Conservation (phyloP, 2,888 invertebrate species). For the Petrophora chlorosata region DNA sequence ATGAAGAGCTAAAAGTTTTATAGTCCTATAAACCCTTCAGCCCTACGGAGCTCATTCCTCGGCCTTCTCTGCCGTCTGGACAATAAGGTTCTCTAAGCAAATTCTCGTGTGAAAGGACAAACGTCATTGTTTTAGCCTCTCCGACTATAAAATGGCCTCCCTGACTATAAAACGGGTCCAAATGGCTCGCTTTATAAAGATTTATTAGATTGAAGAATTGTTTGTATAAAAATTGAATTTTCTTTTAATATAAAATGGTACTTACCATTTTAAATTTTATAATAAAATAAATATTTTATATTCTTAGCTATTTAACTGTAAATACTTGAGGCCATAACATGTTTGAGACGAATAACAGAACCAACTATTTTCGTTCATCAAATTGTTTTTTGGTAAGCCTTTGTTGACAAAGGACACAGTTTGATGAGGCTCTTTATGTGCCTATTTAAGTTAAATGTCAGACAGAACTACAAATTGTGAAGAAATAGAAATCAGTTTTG, state of each 20-base stretch:
- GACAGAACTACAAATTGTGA: too few species aligned
- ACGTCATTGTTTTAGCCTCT: conserved; percentile 8
- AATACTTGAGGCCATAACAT: too few species aligned
- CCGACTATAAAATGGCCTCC: neutral
- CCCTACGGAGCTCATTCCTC: neutral
- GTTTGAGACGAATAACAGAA: too few species aligned
- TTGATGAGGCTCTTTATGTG: too few species aligned
- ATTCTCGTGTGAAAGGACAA: conserved; percentile 8
- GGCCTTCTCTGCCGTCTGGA: conserved; percentile 5
- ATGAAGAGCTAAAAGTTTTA: conserved; percentile 25
- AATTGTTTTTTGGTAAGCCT: too few species aligned
- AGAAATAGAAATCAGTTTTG: too few species aligned
- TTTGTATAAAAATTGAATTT: conserved; percentile 1
- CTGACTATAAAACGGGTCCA: neutral
- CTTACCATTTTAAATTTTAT: too few species aligned
- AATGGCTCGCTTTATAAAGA: conserved; percentile 1
- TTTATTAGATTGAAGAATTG: conserved; percentile 1
- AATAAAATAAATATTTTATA: too few species aligned
- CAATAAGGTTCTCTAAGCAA: conserved; percentile 17
- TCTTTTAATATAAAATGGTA: neutral
- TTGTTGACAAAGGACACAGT: too few species aligned
- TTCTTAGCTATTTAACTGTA: too few species aligned
- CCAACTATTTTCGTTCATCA: too few species aligned
- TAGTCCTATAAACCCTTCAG: conserved; percentile 6
- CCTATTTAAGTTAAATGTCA: too few species aligned